These are phyloP conservation scores for Potamilus streckersoni DNA, from an alignment of 1,140 invertebrate species.

Conservation along the genomic window DNA sequence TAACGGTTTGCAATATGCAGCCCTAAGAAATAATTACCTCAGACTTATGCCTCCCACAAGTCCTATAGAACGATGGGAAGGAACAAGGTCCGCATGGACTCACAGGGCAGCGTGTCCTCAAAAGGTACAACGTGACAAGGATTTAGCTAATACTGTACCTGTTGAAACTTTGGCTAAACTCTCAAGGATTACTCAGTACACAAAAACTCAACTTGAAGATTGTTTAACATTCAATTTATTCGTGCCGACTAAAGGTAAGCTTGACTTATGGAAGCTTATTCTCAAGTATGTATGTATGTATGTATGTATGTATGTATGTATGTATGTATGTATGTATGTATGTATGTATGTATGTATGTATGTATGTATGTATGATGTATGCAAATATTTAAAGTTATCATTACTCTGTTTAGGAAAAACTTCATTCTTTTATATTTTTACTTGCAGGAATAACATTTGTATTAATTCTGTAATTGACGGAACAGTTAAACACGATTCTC, in stretches of 20 bases:
- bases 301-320: too few relatives aligned
- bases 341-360: too few relatives aligned
- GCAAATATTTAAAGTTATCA: too few relatives aligned
- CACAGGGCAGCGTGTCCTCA: conserved; percentile 85
- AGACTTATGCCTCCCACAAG: conserved; percentile 96
- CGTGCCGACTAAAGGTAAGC: conserved; percentile 91
- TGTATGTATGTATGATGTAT: too few relatives aligned
- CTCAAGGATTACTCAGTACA: conserved; percentile 84
- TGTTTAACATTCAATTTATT: conserved; percentile 98
- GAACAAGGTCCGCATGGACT: conserved; percentile 83
- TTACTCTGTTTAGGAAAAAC: too few relatives aligned
- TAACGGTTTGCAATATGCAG: conserved; percentile 94
- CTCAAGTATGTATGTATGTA: too few relatives aligned
- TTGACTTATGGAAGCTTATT: too few relatives aligned
- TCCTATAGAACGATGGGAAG: conserved; percentile 80
- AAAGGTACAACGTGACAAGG: conserved; percentile 79
- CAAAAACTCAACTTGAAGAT: conserved; percentile 94
- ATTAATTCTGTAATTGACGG: too few relatives aligned
- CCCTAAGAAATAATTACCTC: conserved; percentile 87
- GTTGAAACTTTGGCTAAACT: conserved; percentile 87
- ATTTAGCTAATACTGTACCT: conserved; percentile 77
- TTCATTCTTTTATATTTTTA: too few relatives aligned
- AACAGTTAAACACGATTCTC: too few relatives aligned
- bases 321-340: too few relatives aligned
- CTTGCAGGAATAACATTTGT: too few relatives aligned